Conservation (phyloP, 2,797 vertebrate species). For the Clarias platycephalus region DNA sequence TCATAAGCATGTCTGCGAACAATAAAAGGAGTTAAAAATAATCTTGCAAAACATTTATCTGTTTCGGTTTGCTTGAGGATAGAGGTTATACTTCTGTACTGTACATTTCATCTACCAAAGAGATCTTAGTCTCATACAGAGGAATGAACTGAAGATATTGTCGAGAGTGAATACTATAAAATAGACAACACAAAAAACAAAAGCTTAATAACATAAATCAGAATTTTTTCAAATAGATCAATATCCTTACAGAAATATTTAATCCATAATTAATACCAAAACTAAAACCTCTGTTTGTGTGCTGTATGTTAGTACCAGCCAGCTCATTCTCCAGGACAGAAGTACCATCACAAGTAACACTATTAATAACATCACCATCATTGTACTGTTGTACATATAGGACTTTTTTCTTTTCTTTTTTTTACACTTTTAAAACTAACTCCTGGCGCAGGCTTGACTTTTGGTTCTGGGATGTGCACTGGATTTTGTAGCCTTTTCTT, state of each 20-base stretch:
- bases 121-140: conserved; percentile 60
- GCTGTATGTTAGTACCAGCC: conserved; percentile 39
- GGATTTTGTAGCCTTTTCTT: conserved; percentile 7
- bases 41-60: not conserved
- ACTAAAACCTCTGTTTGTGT: conserved; percentile 66
- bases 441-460: not conserved
- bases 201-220: conserved; percentile 66
- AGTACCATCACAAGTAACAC: conserved; percentile 41
- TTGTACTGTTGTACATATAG: not conserved
- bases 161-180: conserved; percentile 37
- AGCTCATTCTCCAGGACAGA: not conserved
- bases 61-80: not conserved
- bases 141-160: conserved; percentile 74
- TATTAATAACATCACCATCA: not conserved
- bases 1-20: not conserved
- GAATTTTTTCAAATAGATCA: conserved; percentile 66
- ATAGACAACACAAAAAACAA: conserved; percentile 45
- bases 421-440: not conserved
- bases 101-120: conserved; percentile 31
- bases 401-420: not conserved
- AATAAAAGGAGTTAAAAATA: not conserved
- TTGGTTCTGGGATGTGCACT: conserved; percentile 18
- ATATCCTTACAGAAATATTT: conserved; percentile 68
- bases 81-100: not conserved
- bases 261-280: conserved; percentile 26